Evolutionary conservation across 2,113 vertebrate species (phyloP).

Genomic region (Gallinago jamesoni): DNA sequence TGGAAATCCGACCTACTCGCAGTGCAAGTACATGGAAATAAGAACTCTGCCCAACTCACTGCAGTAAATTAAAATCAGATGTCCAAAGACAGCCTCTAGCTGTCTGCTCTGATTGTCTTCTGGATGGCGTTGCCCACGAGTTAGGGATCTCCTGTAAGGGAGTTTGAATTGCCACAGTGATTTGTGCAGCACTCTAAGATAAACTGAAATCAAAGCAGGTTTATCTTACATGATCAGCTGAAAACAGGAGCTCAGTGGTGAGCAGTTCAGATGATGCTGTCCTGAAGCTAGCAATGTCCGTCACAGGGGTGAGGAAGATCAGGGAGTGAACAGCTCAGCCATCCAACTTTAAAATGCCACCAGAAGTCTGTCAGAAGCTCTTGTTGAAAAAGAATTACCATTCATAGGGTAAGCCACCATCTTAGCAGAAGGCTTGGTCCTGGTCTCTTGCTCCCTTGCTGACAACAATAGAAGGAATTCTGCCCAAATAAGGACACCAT

Average conservation of each 20-base stretch:
- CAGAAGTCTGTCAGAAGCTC: background rate
- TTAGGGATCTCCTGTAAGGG: background rate
- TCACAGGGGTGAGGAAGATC: background rate
- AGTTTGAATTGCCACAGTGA: background rate
- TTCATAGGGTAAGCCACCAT: background rate
- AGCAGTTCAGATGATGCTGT: background rate
- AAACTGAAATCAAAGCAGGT: background rate
- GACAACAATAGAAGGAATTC: background rate
- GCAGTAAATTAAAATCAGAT: conserved; percentile 28
- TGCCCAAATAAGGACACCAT: background rate
- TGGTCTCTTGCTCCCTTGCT: background rate
- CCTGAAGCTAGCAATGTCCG: background rate
- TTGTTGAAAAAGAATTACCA: background rate
- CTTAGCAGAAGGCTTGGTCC: background rate
- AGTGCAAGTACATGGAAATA: conserved; percentile 8
- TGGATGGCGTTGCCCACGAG: background rate
- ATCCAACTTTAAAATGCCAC: background rate
- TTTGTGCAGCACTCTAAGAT: background rate
- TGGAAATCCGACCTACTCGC: background rate
- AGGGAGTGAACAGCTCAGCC: background rate
- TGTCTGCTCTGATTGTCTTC: background rate
- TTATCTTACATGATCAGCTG: background rate
- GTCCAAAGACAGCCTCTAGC: background rate
- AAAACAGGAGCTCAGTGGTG: background rate
- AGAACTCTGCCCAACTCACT: background rate